These are phyloP conservation scores for Hofmannophila pseudospretella DNA, from an alignment of 2,888 invertebrate species.

Conservation along the genomic window DNA sequence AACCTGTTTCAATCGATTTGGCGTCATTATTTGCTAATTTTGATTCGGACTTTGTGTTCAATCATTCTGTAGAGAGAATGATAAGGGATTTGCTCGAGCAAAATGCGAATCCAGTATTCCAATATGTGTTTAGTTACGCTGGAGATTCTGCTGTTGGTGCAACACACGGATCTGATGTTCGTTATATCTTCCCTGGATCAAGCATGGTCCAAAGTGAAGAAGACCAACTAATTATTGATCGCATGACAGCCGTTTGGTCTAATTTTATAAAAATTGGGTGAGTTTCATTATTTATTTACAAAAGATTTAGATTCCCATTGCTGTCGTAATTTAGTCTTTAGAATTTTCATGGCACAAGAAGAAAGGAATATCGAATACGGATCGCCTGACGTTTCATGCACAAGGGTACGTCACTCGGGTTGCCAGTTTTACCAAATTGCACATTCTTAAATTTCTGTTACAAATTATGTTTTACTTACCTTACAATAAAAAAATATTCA, in stretches of 20 bases:
- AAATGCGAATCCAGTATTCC: conserved; percentile 14
- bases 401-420: too few species aligned
- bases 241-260: conserved; percentile 15
- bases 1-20: conserved; percentile 1
- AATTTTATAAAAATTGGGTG: conserved; percentile 15
- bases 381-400: too few species aligned
- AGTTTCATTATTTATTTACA: neutral
- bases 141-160: conserved; percentile 2
- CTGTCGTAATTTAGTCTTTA: too few species aligned
- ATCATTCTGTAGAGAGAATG: conserved; percentile 17
- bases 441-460: too few species aligned
- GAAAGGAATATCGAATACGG: too few species aligned
- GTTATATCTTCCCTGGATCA: neutral
- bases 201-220: conserved; percentile 1
- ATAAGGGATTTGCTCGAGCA: conserved; percentile 11
- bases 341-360: too few species aligned
- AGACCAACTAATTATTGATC: conserved; percentile 9
- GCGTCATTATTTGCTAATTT: conserved; percentile 11
- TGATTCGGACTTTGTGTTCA: conserved; percentile 16
- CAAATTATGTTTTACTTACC: too few species aligned
- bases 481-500: too few species aligned
- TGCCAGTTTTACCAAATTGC: too few species aligned
- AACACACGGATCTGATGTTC: neutral
- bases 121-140: conserved; percentile 17
- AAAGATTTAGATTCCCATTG: too few species aligned